Percentiles rank a stretch among this genome's conserved stretches.
Conservation (phyloP, 2,888 invertebrate genomes). For the Thumatha senex region DNA sequence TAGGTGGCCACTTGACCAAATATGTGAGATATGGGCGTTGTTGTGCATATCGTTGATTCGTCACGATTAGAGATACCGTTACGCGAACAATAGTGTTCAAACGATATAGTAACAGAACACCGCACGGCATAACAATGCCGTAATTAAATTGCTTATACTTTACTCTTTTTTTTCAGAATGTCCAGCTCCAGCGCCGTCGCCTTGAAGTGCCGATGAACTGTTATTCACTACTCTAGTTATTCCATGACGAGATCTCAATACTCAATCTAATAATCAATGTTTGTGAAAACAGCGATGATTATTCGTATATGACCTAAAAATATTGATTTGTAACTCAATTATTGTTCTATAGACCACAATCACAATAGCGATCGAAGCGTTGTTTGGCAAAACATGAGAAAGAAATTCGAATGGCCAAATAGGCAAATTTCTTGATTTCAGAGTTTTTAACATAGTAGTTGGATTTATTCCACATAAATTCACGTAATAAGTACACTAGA, state of each 20-base stretch:
- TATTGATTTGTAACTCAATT: not conserved
- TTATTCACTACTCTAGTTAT: constrained; percentile 41
- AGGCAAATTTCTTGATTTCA: no score
- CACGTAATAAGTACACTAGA: not conserved
- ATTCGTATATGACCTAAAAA: constrained; percentile 1
- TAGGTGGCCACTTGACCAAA: constrained; percentile 49
- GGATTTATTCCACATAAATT: no score
- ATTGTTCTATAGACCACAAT: not conserved
- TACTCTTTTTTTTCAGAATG: constrained; percentile 73
- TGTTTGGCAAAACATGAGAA: no score
- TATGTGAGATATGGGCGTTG: constrained; percentile 40
- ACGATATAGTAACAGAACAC: constrained; percentile 37
- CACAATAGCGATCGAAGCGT: no score
- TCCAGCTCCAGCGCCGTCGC: constrained; percentile 69
- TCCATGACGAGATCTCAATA: constrained; percentile 52
- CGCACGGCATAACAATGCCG: constrained; percentile 33
- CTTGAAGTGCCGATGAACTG: constrained; percentile 42
- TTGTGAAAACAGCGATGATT: not conserved
- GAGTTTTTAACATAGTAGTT: no score
- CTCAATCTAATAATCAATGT: constrained; percentile 31
- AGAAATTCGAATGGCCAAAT: no score
- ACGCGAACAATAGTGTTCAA: constrained; percentile 50
- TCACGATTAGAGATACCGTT: constrained; percentile 55
- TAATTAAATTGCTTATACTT: constrained; percentile 31
- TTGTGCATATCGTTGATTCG: constrained; percentile 52